Evolutionary conservation across 2,797 vertebrate species (phyloP), one percentile per base, ranked within the genome.

Genomic region (Pangasius krempfi): DNA sequence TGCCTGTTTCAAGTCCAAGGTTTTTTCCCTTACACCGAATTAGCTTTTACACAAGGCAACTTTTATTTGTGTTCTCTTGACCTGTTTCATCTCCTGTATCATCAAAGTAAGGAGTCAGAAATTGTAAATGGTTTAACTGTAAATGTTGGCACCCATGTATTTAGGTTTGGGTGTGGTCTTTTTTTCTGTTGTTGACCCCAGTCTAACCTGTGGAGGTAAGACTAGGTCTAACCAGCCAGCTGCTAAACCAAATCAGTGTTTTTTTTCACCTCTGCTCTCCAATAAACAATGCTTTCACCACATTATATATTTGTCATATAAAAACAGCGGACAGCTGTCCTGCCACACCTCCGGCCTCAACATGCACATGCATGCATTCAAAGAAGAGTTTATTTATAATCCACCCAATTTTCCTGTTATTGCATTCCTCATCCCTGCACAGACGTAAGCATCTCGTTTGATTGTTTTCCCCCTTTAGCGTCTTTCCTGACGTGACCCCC

Each of bases 341-440:
- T 13, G 68, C 60, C 47, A 85, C 85, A 66, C 68, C 88, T 76
- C 58, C 73, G 88, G 44, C 78, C 76, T 62, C 44, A 27, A 37
- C 4, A 47, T 84, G 85, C 85, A 86, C 88, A 84, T 88, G 62
- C 64, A 62, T 62, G 25, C 84, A 89, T 76, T 52, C 84, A 86
- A n/a, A 73, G 27, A 27, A 18, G 52, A 73, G 85, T 90, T 91
- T 90, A 91, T 92, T 92, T 92, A 92, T 90, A 91, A 88, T 92
- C 88, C 68, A 72, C 86, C 64, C 84, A 85, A 87, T 92, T 79
- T 92, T 92, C 91, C 91, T 92, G 93, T 92, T 92, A 88, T 92
- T 92, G 91, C 92, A 92, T 91, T 92, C 89, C 88, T 86, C 14
- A 50, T 92, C 89, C 78, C n/a, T 33, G 20, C 81, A 84, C 62